A percentile compares a stretch with the other conserved stretches of the same genome.
Conservation (phyloP, 2,888 invertebrate species). For the Drosophila austrosaltans region DNA sequence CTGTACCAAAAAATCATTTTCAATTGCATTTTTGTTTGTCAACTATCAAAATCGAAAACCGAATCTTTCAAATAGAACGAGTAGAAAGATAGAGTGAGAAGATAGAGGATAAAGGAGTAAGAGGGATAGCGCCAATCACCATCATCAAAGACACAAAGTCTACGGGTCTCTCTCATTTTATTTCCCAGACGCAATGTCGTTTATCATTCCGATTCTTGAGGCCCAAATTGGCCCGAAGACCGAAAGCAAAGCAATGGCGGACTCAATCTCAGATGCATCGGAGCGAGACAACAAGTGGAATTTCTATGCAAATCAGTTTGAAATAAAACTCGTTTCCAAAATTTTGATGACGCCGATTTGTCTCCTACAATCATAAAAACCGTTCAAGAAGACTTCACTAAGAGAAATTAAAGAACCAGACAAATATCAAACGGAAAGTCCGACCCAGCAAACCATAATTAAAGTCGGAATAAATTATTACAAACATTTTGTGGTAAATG, state of each 20-base stretch:
- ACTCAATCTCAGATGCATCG: constrained; percentile 23
- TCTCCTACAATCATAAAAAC: constrained; percentile 75
- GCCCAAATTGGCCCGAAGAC: constrained; percentile 19
- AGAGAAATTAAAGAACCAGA: constrained; percentile 34
- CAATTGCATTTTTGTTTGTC: constrained; percentile 41
- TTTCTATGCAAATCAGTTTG: constrained; percentile 66
- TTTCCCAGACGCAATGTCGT: constrained; percentile 49
- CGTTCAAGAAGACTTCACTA: constrained; percentile 46
- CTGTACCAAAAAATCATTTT: constrained; percentile 29
- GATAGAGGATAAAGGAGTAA: not conserved
- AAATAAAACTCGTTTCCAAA: constrained; percentile 61
- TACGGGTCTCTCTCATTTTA: constrained; percentile 27
- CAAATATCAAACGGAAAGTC: constrained; percentile 34
- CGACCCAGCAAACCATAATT: constrained; percentile 59
- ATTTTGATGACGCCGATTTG: constrained; percentile 82
- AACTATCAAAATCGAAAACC: constrained; percentile 16
- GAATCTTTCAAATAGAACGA: not conserved
- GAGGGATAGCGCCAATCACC: constrained; percentile 21
- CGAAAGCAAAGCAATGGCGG: constrained; percentile 42
- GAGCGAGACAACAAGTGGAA: constrained; percentile 56
- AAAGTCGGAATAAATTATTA: constrained; percentile 78
- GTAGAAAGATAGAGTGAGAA: not conserved
- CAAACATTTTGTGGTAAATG: constrained; percentile 58
- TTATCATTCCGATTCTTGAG: constrained; percentile 49
- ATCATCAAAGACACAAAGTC: constrained; percentile 55